These are phyloP conservation scores for Notechis scutatus DNA, from an alignment of 2,113 vertebrate genomes.

Conservation along the genomic window DNA sequence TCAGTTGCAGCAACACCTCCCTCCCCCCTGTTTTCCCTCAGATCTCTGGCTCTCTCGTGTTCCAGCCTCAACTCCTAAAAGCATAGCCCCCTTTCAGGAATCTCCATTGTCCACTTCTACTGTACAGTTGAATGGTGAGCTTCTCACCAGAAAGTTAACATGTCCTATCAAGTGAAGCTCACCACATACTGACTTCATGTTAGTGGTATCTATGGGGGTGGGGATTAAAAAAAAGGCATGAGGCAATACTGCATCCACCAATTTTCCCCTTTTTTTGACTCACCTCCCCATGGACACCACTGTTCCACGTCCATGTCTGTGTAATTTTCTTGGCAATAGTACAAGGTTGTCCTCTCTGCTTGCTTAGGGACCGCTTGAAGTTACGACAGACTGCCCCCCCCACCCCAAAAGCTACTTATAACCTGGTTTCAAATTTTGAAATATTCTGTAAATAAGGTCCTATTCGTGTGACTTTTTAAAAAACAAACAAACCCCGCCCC, in stretches of 20 bases:
- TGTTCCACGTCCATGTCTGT: not conserved
- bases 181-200: not conserved
- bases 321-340: not conserved
- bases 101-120: not conserved
- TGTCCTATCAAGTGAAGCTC: not conserved
- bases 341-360: no score
- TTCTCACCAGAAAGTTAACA: not conserved
- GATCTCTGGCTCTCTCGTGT: not conserved
- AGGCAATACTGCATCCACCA: not conserved
- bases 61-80: not conserved
- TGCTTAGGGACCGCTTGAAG: no score
- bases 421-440: no score
- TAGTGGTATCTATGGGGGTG: not conserved
- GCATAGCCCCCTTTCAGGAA: not conserved
- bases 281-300: not conserved
- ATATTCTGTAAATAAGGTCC: no score
- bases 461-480: no score
- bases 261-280: no score
- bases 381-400: no score
- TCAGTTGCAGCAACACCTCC: not conserved
- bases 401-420: no score
- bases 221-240: not conserved
- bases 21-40: not conserved
- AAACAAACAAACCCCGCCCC: accelerated
- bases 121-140: not conserved